phyloP scores from a whole-genome alignment of 2,888 invertebrate genomes.

The Parascotia fuliginaria region DNA sequence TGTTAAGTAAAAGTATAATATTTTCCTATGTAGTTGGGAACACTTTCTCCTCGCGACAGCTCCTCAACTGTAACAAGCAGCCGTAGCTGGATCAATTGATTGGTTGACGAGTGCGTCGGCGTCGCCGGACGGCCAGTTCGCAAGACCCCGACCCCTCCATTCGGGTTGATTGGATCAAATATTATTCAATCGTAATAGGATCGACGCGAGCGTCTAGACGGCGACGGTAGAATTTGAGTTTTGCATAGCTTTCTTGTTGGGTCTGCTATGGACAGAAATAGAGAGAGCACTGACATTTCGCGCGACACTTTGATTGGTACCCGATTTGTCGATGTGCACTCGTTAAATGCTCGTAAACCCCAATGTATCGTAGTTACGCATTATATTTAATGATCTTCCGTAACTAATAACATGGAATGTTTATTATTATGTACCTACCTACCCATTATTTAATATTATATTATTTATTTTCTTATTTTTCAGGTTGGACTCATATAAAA shows the following conservation, averaged over 20 bases:
- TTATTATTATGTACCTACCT: no score
- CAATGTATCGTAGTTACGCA: conserved; percentile 33
- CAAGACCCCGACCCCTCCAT: conserved; percentile 77
- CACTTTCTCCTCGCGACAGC: conserved; percentile 34
- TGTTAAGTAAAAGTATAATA: conserved; percentile 24
- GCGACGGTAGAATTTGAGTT: conserved; percentile 80
- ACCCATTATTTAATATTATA: no score
- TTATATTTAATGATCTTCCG: conserved; percentile 42
- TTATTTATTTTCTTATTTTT: no score
- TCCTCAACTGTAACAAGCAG: conserved; percentile 25
- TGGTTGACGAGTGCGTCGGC: conserved; percentile 52
- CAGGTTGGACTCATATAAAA: no score
- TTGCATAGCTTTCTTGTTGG: conserved; percentile 82
- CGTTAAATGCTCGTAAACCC: conserved; percentile 61
- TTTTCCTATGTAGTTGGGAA: conserved; percentile 17
- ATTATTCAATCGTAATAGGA: conserved; percentile 80
- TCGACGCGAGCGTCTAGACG: conserved; percentile 76
- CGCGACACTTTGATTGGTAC: conserved; percentile 69
- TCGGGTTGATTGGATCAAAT: conserved; percentile 83
- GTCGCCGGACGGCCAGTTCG: conserved; percentile 52
- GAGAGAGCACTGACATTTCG: conserved; percentile 81
- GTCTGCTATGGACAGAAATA: conserved; percentile 76
- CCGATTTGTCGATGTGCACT: conserved; percentile 67
- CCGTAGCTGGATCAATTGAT: conserved; percentile 65
- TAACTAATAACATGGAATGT: conserved; percentile 22